Percentiles rank a stretch among this genome's conserved stretches.
These are phyloP conservation scores for Papilio xuthus DNA, from an alignment of 1,140 invertebrate species.

Conservation along the genomic window DNA sequence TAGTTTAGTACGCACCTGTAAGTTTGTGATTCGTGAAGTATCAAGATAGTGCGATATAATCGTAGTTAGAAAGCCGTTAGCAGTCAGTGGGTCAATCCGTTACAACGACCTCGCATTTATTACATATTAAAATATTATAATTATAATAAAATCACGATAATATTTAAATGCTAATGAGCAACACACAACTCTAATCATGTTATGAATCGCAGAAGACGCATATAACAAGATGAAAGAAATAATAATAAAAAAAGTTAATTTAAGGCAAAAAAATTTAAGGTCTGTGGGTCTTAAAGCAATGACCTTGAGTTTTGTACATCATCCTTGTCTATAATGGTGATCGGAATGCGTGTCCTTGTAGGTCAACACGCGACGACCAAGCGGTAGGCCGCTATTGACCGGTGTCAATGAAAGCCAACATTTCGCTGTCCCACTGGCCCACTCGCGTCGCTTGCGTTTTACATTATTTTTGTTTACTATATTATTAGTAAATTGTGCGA, in stretches of 20 bases:
- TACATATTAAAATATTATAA: constrained; percentile 19
- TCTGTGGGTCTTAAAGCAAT: no score
- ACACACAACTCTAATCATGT: neutral
- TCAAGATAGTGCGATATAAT: constrained; percentile 5
- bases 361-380: constrained; percentile 50
- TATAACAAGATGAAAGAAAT: neutral
- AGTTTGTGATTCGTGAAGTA: neutral
- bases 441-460: constrained; percentile 50
- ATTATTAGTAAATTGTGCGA: neutral
- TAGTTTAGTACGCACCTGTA: constrained; percentile 1
- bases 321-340: constrained; percentile 41
- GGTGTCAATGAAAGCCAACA: constrained; percentile 71
- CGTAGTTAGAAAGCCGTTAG: constrained; percentile 21
- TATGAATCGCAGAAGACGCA: neutral
- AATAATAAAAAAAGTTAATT: neutral
- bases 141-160: neutral
- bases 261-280: no score
- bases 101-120: constrained; percentile 24
- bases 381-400: constrained; percentile 60
- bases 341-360: constrained; percentile 73
- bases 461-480: constrained; percentile 51
- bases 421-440: constrained; percentile 69
- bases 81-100: constrained; percentile 23
- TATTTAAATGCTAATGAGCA: neutral
- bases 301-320: constrained; percentile 29